Evolutionary conservation across 2,113 vertebrate genomes (phyloP).

Genomic region (Mystacornis crossleyi): DNA sequence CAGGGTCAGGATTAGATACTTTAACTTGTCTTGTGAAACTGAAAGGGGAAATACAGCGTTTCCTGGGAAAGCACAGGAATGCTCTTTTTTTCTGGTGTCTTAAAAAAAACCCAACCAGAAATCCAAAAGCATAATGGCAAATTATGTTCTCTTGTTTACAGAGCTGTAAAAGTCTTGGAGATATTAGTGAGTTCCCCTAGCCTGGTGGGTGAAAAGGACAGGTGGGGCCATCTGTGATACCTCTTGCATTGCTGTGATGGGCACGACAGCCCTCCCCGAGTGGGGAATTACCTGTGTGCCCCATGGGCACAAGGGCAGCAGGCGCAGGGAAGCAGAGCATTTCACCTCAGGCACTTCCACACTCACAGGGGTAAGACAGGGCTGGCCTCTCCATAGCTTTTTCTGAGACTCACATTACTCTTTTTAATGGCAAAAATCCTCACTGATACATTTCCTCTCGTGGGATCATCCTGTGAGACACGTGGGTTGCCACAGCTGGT

Average conservation of each 20-base stretch:
- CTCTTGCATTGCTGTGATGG: neutral
- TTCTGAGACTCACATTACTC: neutral
- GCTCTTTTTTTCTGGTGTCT: neutral
- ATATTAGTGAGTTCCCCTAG: neutral
- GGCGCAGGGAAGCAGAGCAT: neutral
- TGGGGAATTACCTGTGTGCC: neutral
- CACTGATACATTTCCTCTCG: accelerated
- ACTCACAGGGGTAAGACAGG: neutral
- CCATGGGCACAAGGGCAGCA: neutral
- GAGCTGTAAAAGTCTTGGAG: neutral
- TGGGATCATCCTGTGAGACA: neutral
- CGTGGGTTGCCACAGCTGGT: neutral
- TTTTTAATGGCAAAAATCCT: neutral
- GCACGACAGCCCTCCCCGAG: neutral
- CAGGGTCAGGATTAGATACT: constrained; percentile 1
- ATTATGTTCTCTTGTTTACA: constrained; percentile 17
- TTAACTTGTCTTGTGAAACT: constrained; percentile 9
- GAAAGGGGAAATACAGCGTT: neutral
- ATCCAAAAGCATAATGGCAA: neutral
- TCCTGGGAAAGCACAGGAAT: neutral
- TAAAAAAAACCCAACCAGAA: neutral
- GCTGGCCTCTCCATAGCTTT: neutral
- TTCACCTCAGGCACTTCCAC: neutral
- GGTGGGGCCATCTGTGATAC: neutral
- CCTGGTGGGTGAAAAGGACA: neutral